A percentile compares a stretch with the other conserved stretches of the same genome.
Evolutionary conservation across 2,888 invertebrate species (phyloP).

Genomic region (Meliscaeva auricollis): DNA sequence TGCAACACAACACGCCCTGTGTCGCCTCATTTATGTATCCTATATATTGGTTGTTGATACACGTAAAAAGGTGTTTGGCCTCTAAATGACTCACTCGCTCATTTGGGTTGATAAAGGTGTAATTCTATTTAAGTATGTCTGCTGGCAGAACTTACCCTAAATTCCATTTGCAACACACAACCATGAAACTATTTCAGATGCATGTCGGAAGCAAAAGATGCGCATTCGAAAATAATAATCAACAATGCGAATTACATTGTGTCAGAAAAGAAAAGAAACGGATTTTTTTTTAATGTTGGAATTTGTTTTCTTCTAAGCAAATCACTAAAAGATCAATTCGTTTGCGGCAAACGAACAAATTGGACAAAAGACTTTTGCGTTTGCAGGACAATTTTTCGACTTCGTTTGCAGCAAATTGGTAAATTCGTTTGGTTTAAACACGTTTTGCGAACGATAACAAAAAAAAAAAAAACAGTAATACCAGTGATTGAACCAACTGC

Average conservation of each 20-base stretch:
- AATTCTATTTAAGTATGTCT: conserved; percentile 67
- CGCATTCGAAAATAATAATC: conserved; percentile 34
- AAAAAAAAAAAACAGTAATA: no score
- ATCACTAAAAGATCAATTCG: background rate
- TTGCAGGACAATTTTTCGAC: no score
- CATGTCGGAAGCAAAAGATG: conserved; percentile 46
- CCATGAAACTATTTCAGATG: conserved; percentile 55
- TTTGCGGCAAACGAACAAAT: no score
- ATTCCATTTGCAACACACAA: conserved; percentile 53
- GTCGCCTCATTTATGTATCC: conserved; percentile 16
- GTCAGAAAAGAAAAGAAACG: background rate
- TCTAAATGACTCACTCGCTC: conserved; percentile 62
- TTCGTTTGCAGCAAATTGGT: no score
- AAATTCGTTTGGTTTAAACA: no score
- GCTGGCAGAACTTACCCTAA: conserved; percentile 65
- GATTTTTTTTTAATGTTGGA: background rate
- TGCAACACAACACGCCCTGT: conserved; percentile 61
- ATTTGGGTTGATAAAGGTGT: conserved; percentile 56
- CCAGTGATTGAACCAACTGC: no score
- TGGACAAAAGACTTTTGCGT: no score
- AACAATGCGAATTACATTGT: conserved; percentile 13
- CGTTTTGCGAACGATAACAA: no score
- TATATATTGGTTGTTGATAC: background rate
- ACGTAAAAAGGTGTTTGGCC: conserved; percentile 70
- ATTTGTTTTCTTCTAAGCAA: background rate